Base-by-base conservation (phyloP, 92 coral and sea anemone species). In the Meandrina meandrites region DNA sequence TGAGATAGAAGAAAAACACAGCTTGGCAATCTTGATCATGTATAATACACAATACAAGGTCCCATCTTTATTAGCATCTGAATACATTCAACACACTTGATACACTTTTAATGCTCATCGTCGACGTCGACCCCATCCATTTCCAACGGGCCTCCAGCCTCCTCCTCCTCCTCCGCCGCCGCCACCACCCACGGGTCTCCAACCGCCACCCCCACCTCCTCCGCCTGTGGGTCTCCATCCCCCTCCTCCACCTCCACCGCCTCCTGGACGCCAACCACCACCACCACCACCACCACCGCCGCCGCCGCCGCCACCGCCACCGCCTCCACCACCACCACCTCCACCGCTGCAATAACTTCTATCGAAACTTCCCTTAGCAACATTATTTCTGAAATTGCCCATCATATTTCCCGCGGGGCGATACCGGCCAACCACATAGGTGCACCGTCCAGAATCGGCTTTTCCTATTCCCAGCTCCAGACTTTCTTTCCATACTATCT, bases 301-400 rank as follows among this genome's bases (percentile, higher is more conserved):
- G 0, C 86, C 79, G 15, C 48, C 69, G 16, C 67, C 48, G 1
- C 80, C 16, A 31, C 81, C 53, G 0, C 53, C 53, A 7, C 53
- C 53, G 9, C 53, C 53, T 4, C 80, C 76, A 36, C 76, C 58
- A 8, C 76, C 58, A 27, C 87, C 76, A 5, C 82, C 82, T 3
- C 88, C 76, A 10, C 88, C 69, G 11, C 83, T n/a, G 54, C 92
- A 77, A 66, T 75, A 86, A 64, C 81, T 73, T 30, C 60, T 86
- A 68, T 87, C 82, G 71, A 92, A 92, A 58, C 93, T 90, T 42
- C 95, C 95, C 75, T 81, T 91, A 14, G 83, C 95, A 16, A 92
- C 93, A 82, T 92, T 90, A 1, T 32, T 58, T n/a, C 86, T 87
- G 83, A 92, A 90, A 51, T 86, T 70, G 53, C 81, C 66, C 91